phyloP scores from a whole-genome alignment of 2,888 invertebrate species.

The Plusia festucae region DNA sequence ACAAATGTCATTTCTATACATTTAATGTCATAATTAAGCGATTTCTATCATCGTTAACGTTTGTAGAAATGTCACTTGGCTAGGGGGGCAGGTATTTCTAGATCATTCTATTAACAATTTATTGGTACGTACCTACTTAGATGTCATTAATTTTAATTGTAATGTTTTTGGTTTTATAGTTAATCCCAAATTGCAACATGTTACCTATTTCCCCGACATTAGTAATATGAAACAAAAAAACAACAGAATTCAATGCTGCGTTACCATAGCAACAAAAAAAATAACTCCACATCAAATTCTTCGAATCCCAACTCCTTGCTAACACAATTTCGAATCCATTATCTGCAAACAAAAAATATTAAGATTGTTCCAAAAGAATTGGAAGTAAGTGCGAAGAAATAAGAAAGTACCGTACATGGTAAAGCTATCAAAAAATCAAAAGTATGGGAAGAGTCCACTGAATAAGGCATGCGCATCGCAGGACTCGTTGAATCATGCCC shows the following conservation, averaged over 20 bases:
- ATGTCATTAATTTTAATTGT: too few species aligned
- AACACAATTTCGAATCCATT: slow-evolving; percentile 30
- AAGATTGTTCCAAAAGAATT: slow-evolving; percentile 28
- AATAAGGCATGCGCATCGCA: slow-evolving; percentile 61
- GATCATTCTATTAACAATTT: not conserved
- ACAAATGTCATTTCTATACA: too few species aligned
- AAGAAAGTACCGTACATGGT: slow-evolving; percentile 61
- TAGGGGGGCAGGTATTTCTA: not conserved
- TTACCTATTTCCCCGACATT: too few species aligned
- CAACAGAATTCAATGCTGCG: too few species aligned
- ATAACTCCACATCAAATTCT: slow-evolving; percentile 3
- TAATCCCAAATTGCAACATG: too few species aligned
- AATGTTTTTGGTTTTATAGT: too few species aligned
- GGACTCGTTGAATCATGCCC: slow-evolving; percentile 39
- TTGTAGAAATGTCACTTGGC: too few species aligned
- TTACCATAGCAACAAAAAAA: not conserved
- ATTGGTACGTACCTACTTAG: too few species aligned
- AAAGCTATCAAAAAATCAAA: slow-evolving; percentile 70
- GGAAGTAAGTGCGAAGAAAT: slow-evolving; percentile 47
- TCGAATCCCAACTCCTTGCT: not conserved
- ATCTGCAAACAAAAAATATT: slow-evolving; percentile 26
- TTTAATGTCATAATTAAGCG: too few species aligned
- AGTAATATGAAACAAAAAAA: too few species aligned
- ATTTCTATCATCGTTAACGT: too few species aligned
- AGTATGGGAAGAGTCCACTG: slow-evolving; percentile 58